Base-by-base conservation (phyloP, 2,888 invertebrate genomes). In the Caenorhabditis sulstoni region DNA sequence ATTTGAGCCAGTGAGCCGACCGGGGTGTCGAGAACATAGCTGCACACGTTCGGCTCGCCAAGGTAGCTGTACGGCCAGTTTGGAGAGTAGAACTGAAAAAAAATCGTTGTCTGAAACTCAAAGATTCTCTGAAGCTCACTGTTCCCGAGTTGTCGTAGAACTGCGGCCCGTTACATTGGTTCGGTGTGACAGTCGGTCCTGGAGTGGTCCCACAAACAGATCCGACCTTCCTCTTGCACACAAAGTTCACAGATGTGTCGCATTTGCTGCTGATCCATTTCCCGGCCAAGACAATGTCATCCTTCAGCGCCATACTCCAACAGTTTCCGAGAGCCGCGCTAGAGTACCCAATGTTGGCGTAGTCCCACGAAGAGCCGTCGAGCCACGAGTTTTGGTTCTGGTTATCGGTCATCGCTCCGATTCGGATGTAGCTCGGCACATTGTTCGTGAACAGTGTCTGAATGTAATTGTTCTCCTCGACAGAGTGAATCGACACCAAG, bases 231-330 rank as follows among this genome's bases (percentile, higher is more conserved):
- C 65, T 50, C 18, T 74, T 74, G 18, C 79, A 79, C 11, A 79
- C 59, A 22, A 74, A 79, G 23, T 67, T 74, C 7, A 79, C 29
- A 9, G 57, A 12, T 8, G 67, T 79, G 47, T 79, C 74, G 59
- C 79, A 79, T 23, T 74, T 50, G 16, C 74, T 74, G 45, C 68
- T 79, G 18, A 70, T 74, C 79, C 79, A 79, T 58, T 79, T 66
- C 44, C 74, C 74, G 45, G 62, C 29, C 7, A 7, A 16, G n/a
- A 77, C 59, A 20, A 77, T 64, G 8, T 77, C 77, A 52, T 77
- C 55, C 8, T 44, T 14, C n/a, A 68, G 53, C 1, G 79, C 52
- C 79, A 79, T 79, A 37, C 73, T 74, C 52, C 41, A 53, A 22
- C 79, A 79, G 18, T 22, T 16, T 44, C 79, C 79, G 1, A 79